Evolutionary conservation across 2,797 vertebrate species (phyloP).

Genomic region (Pseudopleuronectes americanus): DNA sequence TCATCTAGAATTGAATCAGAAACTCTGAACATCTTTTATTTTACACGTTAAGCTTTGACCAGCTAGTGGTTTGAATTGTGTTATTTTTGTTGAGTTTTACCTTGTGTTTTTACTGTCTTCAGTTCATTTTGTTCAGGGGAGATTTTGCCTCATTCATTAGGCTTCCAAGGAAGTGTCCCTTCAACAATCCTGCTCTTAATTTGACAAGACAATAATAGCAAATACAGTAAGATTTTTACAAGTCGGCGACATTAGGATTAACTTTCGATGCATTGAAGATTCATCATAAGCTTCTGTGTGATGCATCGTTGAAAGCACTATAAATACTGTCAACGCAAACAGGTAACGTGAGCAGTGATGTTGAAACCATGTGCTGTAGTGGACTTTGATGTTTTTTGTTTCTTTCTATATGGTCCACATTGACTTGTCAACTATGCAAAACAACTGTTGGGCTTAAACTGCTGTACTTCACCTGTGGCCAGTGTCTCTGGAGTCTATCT

Average conservation of each 20-base stretch:
- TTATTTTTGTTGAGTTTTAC: constrained; percentile 8
- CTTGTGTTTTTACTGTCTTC: background rate
- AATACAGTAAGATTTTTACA: constrained; percentile 7
- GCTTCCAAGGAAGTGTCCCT: constrained; percentile 8
- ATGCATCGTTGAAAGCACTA: constrained; percentile 9
- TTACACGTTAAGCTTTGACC: background rate
- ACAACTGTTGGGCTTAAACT: constrained; percentile 30
- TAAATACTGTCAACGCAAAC: constrained; percentile 8
- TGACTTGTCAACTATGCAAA: constrained; percentile 63
- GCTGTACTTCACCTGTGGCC: constrained; percentile 26
- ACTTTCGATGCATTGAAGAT: constrained; percentile 30
- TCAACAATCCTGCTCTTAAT: constrained; percentile 6
- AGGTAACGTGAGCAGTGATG: constrained; percentile 3
- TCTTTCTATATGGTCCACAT: constrained; percentile 1
- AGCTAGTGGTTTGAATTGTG: constrained; percentile 15
- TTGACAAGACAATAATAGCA: background rate
- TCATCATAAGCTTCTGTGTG: constrained; percentile 8
- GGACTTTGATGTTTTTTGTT: constrained; percentile 14
- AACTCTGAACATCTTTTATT: constrained; percentile 1
- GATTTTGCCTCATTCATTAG: constrained; percentile 17
- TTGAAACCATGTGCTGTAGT: constrained; percentile 10
- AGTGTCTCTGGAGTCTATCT: constrained; percentile 9
- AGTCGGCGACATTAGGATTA: constrained; percentile 8
- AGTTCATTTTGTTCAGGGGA: constrained; percentile 5
- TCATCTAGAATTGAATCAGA: background rate